Evolutionary conservation across 2,888 invertebrate genomes (phyloP).

Genomic region (Polietes domitor): DNA sequence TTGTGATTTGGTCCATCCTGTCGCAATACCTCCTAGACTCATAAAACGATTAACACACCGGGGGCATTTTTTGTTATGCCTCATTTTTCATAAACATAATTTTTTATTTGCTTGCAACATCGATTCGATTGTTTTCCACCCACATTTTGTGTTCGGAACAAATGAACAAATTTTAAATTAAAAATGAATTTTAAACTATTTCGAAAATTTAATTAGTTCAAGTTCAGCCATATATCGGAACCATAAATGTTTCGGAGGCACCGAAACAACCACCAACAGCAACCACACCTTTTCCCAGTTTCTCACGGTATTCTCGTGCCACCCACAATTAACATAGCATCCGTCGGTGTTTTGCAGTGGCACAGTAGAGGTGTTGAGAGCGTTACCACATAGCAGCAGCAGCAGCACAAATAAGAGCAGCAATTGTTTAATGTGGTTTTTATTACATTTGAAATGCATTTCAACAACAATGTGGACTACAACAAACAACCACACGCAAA

Average conservation of each 20-base stretch:
- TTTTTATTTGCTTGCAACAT: too few relatives aligned
- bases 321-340: slow-evolving; percentile 5
- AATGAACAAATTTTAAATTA: too few relatives aligned
- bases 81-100: too few relatives aligned
- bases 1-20: too few relatives aligned
- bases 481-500: not conserved
- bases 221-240: not conserved
- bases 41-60: too few relatives aligned
- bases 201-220: slow-evolving; percentile 13
- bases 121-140: too few relatives aligned
- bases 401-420: not conserved
- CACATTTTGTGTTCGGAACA: too few relatives aligned
- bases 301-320: not conserved
- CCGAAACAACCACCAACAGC: not conserved
- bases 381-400: not conserved
- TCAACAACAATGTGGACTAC: not conserved
- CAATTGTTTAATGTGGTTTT: slow-evolving; percentile 26
- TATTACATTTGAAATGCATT: slow-evolving; percentile 19
- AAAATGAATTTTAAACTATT: too few relatives aligned
- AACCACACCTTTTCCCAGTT: slow-evolving; percentile 18
- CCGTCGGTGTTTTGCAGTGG: not conserved
- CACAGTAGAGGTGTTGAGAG: not conserved
- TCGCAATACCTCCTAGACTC: too few relatives aligned
- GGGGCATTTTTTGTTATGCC: too few relatives aligned
- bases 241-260: not conserved